Base-by-base conservation (phyloP, 1,140 invertebrate genomes). In the Zaprionus tsacasi region DNA sequence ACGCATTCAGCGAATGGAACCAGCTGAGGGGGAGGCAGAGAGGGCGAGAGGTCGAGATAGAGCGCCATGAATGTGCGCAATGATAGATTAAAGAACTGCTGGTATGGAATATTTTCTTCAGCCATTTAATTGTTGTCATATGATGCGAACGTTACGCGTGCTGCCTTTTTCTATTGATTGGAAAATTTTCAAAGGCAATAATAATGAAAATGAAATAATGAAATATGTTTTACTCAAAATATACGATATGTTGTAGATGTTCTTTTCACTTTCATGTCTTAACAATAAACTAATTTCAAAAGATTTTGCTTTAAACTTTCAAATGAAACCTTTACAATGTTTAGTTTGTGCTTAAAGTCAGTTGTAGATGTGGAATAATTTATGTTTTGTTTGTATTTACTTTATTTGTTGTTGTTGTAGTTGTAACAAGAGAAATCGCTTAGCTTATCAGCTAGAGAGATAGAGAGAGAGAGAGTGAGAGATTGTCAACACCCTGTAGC, bases 1-100 rank as follows among this genome's bases (percentile, higher is more conserved):
- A 35, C 55, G 82, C 75, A 81, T 81, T 67, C 75, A 71, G 11
- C 71, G 68, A 86, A 76, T 81, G 82, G 79, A 85, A 85, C 78
- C 38, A 81, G 58, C 58, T 48, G 33, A 69, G 25, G 36, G 71
- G 50, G 45, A 68, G 40, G 54, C 76, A 52, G 56, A 15, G 25
- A 60, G 35, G 25, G 30, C 67, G 64, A 75, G 54, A 59, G 56
- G 1, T 21, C 59, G 48, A 70, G 61, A 69, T 45, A 79, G 35
- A 48, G 60, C 17, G 45, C 64, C 64, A 59, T 35, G 35, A 58
- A 55, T 81, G 59, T 30, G 50, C 27, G 50, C 65, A 74, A 35
- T 74, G 30, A 74, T 75, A 70, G 67, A 75, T 75, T 70, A 59
- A 75, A 70, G 72, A 70, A 70, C 35, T 54, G 54, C 21, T 40